These are phyloP conservation scores for Actinernus sp. DNA, from an alignment of 92 coral and sea anemone genomes.

Conservation along the genomic window DNA sequence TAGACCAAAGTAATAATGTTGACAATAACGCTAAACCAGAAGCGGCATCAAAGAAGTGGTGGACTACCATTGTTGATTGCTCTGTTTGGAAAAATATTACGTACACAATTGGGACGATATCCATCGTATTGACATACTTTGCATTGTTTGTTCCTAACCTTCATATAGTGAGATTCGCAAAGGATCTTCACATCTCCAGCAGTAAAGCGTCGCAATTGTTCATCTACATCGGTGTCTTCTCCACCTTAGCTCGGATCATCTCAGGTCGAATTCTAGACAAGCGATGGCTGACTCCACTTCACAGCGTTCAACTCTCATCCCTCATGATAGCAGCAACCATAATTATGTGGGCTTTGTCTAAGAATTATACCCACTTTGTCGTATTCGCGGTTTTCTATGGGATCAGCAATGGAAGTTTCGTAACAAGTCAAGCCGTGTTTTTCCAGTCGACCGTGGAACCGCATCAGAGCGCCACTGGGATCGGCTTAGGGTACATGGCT, in stretches of 20 bases:
- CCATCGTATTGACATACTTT: conserved; percentile 5
- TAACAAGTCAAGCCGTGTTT: conserved; percentile 11
- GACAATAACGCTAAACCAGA: too few species aligned
- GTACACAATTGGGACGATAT: conserved; percentile 4
- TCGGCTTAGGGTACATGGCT: conserved; percentile 19
- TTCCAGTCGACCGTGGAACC: conserved; percentile 24
- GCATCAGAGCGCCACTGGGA: conserved; percentile 4
- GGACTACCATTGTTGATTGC: background rate
- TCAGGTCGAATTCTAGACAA: conserved; percentile 10
- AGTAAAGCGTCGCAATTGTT: conserved; percentile 35
- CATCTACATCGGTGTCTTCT: conserved; percentile 13
- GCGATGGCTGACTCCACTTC: conserved; percentile 25
- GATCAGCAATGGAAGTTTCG: conserved; percentile 17
- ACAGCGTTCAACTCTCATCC: conserved; percentile 14
- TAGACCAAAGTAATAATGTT: too few species aligned
- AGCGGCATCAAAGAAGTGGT: background rate
- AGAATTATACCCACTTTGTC: conserved; percentile 14
- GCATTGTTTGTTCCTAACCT: conserved; percentile 10
- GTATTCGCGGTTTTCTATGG: conserved; percentile 36
- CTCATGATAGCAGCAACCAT: conserved; percentile 9
- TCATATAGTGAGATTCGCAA: conserved; percentile 29
- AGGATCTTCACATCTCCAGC: conserved; percentile 17
- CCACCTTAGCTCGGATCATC: conserved; percentile 19
- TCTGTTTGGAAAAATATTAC: conserved; percentile 1
- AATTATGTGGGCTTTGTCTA: conserved; percentile 9